Conservation (phyloP, 2,888 invertebrate genomes). For the Boloria euphrosyne region DNA sequence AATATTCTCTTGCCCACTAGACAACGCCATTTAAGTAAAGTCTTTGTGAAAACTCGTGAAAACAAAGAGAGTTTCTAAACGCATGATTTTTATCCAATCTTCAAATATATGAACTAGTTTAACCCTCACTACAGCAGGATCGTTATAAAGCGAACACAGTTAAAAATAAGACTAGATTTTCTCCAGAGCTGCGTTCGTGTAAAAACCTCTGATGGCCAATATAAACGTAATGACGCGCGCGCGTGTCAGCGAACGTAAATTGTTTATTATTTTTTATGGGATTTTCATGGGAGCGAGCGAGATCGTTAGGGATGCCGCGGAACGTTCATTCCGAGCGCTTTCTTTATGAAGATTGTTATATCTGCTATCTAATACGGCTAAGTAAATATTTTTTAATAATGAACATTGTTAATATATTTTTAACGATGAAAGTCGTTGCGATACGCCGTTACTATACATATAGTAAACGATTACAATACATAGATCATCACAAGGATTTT, state of each 20-base stretch:
- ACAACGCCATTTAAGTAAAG: too few relatives aligned
- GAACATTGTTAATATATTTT: neutral
- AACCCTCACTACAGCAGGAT: neutral
- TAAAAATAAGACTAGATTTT: slow-evolving; percentile 38
- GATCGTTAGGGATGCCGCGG: slow-evolving; percentile 50
- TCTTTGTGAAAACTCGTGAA: too few relatives aligned
- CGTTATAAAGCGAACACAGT: slow-evolving; percentile 25
- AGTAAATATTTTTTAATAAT: slow-evolving; percentile 15
- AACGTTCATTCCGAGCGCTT: slow-evolving; percentile 26
- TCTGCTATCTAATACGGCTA: slow-evolving; percentile 19
- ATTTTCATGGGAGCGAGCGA: slow-evolving; percentile 62
- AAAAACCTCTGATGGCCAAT: slow-evolving; percentile 54
- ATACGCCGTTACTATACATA: too few relatives aligned
- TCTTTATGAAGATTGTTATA: slow-evolving; percentile 30
- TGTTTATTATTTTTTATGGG: slow-evolving; percentile 81
- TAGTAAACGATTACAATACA: too few relatives aligned
- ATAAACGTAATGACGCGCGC: slow-evolving; percentile 63
- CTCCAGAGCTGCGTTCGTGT: slow-evolving; percentile 44
- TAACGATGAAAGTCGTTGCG: neutral
- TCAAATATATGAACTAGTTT: too few relatives aligned
- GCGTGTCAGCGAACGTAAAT: slow-evolving; percentile 79
- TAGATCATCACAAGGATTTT: neutral
- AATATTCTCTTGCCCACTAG: too few relatives aligned
- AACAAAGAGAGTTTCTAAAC: too few relatives aligned
- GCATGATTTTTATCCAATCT: too few relatives aligned